Percentiles rank a stretch among this genome's conserved stretches.
Evolutionary conservation across 2,113 vertebrate genomes (phyloP).

Genomic region (Gobiocypris rarus): DNA sequence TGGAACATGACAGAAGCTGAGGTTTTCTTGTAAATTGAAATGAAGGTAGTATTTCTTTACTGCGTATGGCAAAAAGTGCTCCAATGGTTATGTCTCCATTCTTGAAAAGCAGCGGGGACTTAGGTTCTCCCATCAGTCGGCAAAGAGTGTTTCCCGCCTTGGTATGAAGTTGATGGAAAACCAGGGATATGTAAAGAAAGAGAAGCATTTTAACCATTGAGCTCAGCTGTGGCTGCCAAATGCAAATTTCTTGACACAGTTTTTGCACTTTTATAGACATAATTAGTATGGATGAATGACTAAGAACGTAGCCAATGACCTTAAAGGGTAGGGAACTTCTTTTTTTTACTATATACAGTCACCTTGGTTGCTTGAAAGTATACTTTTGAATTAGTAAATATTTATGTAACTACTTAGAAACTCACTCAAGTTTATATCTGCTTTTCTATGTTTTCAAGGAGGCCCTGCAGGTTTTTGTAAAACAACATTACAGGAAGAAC

Average conservation of each 20-base stretch:
- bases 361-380: too few relatives aligned
- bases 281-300: slow-evolving; percentile 8
- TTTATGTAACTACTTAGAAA: too few relatives aligned
- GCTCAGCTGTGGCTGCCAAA: background rate
- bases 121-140: background rate
- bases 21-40: background rate
- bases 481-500: too few relatives aligned
- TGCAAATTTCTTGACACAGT: background rate
- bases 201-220: background rate
- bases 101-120: slow-evolving; percentile 1
- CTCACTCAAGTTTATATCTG: too few relatives aligned
- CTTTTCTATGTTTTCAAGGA: too few relatives aligned
- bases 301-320: background rate
- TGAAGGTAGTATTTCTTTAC: background rate
- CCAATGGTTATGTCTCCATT: slow-evolving; percentile 29
- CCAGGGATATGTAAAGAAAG: background rate
- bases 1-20: slow-evolving; percentile 63
- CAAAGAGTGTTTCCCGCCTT: background rate
- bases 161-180: background rate
- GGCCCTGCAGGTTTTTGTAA: too few relatives aligned
- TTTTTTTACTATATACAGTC: too few relatives aligned
- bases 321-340: too few relatives aligned
- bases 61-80: slow-evolving; percentile 13
- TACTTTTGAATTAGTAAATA: too few relatives aligned
- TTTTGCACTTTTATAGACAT: background rate